These are phyloP conservation scores for Microdon myrmicae DNA, from an alignment of 2,888 invertebrate species.

Conservation along the genomic window DNA sequence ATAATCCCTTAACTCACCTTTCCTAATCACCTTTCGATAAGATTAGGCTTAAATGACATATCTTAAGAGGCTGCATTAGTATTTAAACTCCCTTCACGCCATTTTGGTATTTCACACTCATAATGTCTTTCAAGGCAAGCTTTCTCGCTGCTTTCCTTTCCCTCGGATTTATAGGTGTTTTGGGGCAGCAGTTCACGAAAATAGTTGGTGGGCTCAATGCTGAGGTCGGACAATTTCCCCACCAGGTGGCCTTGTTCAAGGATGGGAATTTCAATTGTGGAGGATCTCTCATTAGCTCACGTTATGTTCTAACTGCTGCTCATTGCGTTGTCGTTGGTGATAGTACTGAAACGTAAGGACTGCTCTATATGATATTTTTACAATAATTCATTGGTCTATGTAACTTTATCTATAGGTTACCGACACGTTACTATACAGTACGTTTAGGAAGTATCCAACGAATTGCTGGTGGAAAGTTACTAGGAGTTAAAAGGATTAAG, in stretches of 20 bases:
- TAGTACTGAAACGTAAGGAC: conserved; percentile 35
- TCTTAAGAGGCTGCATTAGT: no score
- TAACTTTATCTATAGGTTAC: conserved; percentile 50
- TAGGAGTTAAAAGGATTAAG: conserved; percentile 52
- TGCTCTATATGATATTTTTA: not conserved
- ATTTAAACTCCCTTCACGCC: no score
- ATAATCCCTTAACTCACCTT: no score
- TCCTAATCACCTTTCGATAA: no score
- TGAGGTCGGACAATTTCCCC: conserved; percentile 59
- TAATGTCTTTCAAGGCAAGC: no score
- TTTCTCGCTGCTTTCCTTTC: no score
- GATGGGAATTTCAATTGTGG: conserved; percentile 57
- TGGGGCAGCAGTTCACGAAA: conserved; percentile 43
- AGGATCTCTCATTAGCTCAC: conserved; percentile 55
- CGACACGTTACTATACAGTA: conserved; percentile 38
- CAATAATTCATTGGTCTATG: not conserved
- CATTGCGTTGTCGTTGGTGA: conserved; percentile 55
- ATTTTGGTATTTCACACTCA: no score
- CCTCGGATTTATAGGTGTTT: no score
- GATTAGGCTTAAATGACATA: no score
- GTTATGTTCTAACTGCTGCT: conserved; percentile 58
- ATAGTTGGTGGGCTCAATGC: conserved; percentile 62
- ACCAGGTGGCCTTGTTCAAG: conserved; percentile 61
- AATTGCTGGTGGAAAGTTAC: conserved; percentile 59
- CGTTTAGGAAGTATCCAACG: conserved; percentile 63